Percentiles rank a stretch among this genome's conserved stretches.
These are phyloP conservation scores for Falco cherrug DNA, from an alignment of 2,797 vertebrate genomes.

Conservation along the genomic window DNA sequence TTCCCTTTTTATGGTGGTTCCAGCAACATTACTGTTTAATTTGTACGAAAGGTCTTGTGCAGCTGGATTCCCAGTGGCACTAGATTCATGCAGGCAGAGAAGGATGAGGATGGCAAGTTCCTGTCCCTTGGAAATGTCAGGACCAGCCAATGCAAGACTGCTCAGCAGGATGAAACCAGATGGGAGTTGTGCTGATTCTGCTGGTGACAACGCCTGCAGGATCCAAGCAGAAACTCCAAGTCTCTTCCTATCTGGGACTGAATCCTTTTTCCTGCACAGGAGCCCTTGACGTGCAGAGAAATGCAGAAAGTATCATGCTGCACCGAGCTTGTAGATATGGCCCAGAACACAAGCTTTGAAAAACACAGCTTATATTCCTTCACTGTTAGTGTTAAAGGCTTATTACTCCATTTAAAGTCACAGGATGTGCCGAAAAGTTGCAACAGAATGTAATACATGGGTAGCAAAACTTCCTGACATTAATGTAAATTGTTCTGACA, in stretches of 20 bases:
- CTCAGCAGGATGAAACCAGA: not conserved
- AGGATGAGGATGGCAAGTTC: not conserved
- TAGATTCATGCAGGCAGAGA: not conserved
- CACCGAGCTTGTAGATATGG: not conserved
- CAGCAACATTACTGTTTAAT: not conserved
- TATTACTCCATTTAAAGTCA: not conserved
- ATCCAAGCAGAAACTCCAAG: not conserved
- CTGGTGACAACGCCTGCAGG: not conserved
- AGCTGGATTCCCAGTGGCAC: not conserved
- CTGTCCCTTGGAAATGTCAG: not conserved
- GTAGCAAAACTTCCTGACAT: conserved; percentile 5
- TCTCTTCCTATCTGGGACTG: not conserved
- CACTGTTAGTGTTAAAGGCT: not conserved
- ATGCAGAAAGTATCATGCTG: not conserved
- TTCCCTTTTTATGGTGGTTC: not conserved
- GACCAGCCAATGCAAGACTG: not conserved
- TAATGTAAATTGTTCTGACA: conserved; percentile 27
- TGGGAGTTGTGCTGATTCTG: not conserved
- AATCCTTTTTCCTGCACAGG: not conserved
- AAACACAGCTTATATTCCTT: not conserved
- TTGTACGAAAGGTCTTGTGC: not conserved
- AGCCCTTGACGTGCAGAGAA: not conserved
- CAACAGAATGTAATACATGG: not conserved
- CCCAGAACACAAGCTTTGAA: not conserved
- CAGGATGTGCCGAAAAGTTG: conserved; percentile 14